These are phyloP conservation scores for Polydrusus pterygomalis DNA, from an alignment of 2,888 invertebrate genomes.

Conservation along the genomic window DNA sequence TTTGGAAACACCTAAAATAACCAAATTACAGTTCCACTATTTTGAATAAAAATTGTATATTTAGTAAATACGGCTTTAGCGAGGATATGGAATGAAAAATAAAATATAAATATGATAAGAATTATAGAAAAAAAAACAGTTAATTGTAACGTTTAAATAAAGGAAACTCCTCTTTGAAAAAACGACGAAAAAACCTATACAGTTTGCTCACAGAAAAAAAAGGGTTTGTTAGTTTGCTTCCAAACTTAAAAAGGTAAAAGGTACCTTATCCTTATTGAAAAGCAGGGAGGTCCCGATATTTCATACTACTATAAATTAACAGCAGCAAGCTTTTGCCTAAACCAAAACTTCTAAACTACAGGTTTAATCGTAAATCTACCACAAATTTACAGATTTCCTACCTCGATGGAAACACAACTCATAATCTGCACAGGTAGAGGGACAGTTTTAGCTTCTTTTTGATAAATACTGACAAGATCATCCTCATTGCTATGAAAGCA, in stretches of 20 bases:
- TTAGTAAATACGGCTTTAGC: no score
- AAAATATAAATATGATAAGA: no score
- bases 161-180: no score
- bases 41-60: no score
- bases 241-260: not conserved
- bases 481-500: conserved; percentile 79
- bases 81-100: no score
- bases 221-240: not conserved
- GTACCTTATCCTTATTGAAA: not conserved
- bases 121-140: no score
- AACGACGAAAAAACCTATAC: no score
- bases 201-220: no score
- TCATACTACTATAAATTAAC: conserved; percentile 6
- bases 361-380: conserved; percentile 54
- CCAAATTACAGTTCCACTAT: no score
- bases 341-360: conserved; percentile 26
- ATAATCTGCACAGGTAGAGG: conserved; percentile 84
- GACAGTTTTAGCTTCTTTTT: conserved; percentile 77
- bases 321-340: conserved; percentile 58
- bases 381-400: conserved; percentile 65
- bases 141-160: no score
- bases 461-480: conserved; percentile 80
- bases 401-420: conserved; percentile 86
- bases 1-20: conserved; percentile 76
- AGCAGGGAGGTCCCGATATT: not conserved